These are phyloP conservation scores for Ammodytes marinus DNA, from an alignment of 2,113 vertebrate genomes.

Conservation along the genomic window DNA sequence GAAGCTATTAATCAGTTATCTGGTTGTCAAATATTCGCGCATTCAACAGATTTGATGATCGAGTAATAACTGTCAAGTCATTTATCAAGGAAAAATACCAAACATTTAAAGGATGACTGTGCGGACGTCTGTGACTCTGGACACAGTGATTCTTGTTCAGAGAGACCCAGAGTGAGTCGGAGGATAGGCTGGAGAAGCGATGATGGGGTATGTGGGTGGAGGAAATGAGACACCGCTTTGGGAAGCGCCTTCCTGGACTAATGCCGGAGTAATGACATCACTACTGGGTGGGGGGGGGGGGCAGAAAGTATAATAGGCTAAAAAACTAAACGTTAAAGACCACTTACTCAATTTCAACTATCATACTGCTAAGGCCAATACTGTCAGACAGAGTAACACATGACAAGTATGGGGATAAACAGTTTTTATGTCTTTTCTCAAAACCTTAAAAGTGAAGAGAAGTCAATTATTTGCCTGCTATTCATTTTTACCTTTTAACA, in stretches of 20 bases:
- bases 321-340: slow-evolving; percentile 2
- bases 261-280: slow-evolving; percentile 77
- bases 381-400: not conserved
- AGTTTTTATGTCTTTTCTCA: not conserved
- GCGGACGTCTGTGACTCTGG: slow-evolving; percentile 52
- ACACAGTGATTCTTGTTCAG: not conserved
- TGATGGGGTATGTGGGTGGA: slow-evolving; percentile 53
- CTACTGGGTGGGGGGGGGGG: slow-evolving; percentile 24
- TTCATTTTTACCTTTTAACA: not conserved
- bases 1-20: not conserved
- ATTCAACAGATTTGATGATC: not conserved
- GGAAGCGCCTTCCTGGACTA: slow-evolving; percentile 68
- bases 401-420: not conserved
- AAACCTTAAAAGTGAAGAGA: not conserved
- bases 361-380: not conserved
- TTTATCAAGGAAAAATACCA: not conserved
- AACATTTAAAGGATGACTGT: slow-evolving; percentile 24
- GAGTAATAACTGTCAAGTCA: not conserved
- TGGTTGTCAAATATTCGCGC: not conserved
- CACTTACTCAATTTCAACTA: not conserved
- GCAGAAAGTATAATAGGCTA: slow-evolving; percentile 50
- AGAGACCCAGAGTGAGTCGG: slow-evolving; percentile 17
- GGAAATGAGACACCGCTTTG: slow-evolving; percentile 71
- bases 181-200: slow-evolving; percentile 40
- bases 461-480: not conserved